A percentile compares a stretch with the other conserved stretches of the same genome.
Conservation (phyloP, 2,113 vertebrate species). For the Himantopus leucocephalus region DNA sequence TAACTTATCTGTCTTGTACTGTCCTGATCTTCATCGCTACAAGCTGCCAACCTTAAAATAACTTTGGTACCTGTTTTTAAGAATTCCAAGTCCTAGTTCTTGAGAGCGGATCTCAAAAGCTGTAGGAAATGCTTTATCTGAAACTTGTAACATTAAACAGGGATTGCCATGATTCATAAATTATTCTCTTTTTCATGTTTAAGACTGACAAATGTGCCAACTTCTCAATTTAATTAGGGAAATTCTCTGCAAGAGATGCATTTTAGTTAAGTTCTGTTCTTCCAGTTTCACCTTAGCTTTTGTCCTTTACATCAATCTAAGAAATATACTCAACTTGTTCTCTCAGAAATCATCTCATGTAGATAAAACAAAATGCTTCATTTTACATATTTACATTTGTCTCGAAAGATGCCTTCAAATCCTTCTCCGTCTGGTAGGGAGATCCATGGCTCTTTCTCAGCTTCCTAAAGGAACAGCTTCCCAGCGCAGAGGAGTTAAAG, state of each 20-base stretch:
- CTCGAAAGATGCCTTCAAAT: neutral
- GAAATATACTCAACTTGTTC: neutral
- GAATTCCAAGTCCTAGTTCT: neutral
- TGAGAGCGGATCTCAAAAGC: neutral
- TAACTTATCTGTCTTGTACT: neutral
- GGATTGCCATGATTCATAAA: neutral
- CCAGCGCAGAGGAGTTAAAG: neutral
- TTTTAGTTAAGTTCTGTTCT: slow-evolving; percentile 14
- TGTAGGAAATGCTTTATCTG: neutral
- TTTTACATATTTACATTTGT: neutral
- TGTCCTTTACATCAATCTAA: neutral
- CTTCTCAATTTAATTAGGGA: slow-evolving; percentile 33
- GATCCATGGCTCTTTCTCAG: neutral
- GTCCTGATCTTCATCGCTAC: neutral
- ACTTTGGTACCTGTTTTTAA: neutral
- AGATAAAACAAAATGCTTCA: neutral
- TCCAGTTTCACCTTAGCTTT: neutral
- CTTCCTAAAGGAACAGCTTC: neutral
- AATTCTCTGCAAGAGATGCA: neutral
- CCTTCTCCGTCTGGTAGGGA: neutral
- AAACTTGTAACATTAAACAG: neutral
- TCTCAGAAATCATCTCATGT: neutral
- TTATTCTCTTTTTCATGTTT: slow-evolving; percentile 4
- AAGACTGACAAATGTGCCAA: neutral
- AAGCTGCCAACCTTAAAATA: neutral